phyloP scores from a whole-genome alignment of 1,140 invertebrate genomes.

The Calycopis cecrops region DNA sequence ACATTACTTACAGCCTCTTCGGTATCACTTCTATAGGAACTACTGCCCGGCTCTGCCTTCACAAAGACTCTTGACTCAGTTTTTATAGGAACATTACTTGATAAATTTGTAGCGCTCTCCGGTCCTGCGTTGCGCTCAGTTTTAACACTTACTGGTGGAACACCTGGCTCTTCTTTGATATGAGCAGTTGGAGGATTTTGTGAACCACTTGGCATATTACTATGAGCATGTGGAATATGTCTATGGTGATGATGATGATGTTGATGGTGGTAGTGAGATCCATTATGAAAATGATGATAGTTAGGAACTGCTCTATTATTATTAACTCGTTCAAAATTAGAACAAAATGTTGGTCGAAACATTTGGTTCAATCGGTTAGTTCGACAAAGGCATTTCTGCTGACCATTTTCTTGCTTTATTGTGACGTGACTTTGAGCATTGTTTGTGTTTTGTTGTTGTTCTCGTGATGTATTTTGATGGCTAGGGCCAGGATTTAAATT shows the following conservation, averaged over 20 bases:
- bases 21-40: conserved; percentile 21
- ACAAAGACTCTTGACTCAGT: conserved; percentile 18
- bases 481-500: neutral
- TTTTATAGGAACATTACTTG: conserved; percentile 25
- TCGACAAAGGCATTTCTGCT: conserved; percentile 29
- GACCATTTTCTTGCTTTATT: conserved; percentile 14
- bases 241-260: conserved; percentile 39
- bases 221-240: conserved; percentile 23
- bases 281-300: conserved; percentile 32
- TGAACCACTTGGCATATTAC: conserved; percentile 16
- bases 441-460: conserved; percentile 20
- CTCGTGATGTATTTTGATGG: conserved; percentile 12
- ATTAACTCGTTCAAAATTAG: conserved; percentile 10
- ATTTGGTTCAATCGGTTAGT: conserved; percentile 26
- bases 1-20: conserved; percentile 17
- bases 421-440: conserved; percentile 35
- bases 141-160: conserved; percentile 37
- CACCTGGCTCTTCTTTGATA: conserved; percentile 50
- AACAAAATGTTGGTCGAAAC: conserved; percentile 16
- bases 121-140: conserved; percentile 11
- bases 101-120: conserved; percentile 12
- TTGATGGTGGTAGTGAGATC: conserved; percentile 40
- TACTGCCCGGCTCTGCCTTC: conserved; percentile 19
- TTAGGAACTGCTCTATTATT: conserved; percentile 28
- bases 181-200: conserved; percentile 26